A percentile compares a stretch with the other conserved stretches of the same genome.
Conservation (phyloP, 2,797 vertebrate genomes). For the Nothura maculosa region DNA sequence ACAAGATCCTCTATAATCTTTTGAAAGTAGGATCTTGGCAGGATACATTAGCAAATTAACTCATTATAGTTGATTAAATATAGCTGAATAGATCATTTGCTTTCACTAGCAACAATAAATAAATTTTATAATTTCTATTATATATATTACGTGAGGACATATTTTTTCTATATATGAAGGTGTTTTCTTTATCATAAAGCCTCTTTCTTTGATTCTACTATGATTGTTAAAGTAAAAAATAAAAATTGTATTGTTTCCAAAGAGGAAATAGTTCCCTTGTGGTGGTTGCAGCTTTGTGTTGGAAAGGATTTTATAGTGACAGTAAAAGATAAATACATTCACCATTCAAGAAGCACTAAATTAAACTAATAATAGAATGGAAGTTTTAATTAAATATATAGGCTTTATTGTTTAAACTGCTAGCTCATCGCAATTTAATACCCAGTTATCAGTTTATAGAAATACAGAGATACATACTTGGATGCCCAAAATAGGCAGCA, state of each 20-base stretch:
- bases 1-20: background rate
- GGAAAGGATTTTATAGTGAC: slow-evolving; percentile 33
- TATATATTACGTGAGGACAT: background rate
- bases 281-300: background rate
- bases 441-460: background rate
- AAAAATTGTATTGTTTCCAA: slow-evolving; percentile 4
- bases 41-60: background rate
- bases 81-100: slow-evolving; percentile 19
- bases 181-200: background rate
- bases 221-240: slow-evolving; percentile 42
- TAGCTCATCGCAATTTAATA: slow-evolving; percentile 17
- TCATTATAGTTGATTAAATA: slow-evolving; percentile 16
- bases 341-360: slow-evolving; percentile 13
- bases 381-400: slow-evolving; percentile 29
- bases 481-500: background rate
- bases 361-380: background rate
- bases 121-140: slow-evolving; percentile 20
- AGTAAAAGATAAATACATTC: slow-evolving; percentile 56
- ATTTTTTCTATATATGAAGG: background rate
- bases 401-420: background rate
- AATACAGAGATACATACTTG: background rate
- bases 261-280: slow-evolving; percentile 9
- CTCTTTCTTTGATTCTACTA: background rate
- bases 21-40: background rate
- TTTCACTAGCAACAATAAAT: slow-evolving; percentile 49